These are phyloP conservation scores for Tyrannus savana DNA, from an alignment of 2,113 vertebrate species.

Conservation along the genomic window DNA sequence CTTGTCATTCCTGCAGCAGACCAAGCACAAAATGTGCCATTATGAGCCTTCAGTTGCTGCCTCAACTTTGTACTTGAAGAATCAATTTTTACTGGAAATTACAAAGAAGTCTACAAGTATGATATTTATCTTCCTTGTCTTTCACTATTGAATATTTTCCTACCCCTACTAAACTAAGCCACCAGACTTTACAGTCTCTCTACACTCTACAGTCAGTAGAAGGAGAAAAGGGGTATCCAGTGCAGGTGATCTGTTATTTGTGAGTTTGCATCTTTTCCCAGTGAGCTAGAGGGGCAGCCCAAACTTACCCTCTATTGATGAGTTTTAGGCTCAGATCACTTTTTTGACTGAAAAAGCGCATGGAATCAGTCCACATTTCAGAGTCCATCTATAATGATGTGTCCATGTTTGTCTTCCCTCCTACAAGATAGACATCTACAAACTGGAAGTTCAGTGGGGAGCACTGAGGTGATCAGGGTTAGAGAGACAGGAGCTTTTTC, in stretches of 20 bases:
- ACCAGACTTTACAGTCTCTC: not conserved
- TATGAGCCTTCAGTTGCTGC: not conserved
- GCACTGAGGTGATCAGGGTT: not conserved
- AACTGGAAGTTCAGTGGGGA: not conserved
- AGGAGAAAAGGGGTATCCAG: not conserved
- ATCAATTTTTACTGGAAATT: not conserved
- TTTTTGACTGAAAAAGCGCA: not conserved
- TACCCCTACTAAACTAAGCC: not conserved
- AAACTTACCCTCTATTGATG: not conserved
- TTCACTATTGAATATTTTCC: not conserved
- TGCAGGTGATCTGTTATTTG: not conserved
- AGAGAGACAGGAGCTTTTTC: not conserved
- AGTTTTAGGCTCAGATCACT: not conserved
- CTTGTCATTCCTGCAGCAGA: not conserved
- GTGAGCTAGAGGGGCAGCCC: not conserved
- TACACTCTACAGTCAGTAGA: not conserved
- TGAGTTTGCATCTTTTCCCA: not conserved
- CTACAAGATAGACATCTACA: not conserved
- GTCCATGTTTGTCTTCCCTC: not conserved
- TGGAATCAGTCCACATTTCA: not conserved
- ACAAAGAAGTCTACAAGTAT: not conserved
- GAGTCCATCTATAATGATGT: not conserved
- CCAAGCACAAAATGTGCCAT: not conserved
- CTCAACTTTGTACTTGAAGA: not conserved
- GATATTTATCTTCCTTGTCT: not conserved